Evolutionary conservation across 2,797 vertebrate genomes (phyloP).

Genomic region (Petrocephalus sullivani): DNA sequence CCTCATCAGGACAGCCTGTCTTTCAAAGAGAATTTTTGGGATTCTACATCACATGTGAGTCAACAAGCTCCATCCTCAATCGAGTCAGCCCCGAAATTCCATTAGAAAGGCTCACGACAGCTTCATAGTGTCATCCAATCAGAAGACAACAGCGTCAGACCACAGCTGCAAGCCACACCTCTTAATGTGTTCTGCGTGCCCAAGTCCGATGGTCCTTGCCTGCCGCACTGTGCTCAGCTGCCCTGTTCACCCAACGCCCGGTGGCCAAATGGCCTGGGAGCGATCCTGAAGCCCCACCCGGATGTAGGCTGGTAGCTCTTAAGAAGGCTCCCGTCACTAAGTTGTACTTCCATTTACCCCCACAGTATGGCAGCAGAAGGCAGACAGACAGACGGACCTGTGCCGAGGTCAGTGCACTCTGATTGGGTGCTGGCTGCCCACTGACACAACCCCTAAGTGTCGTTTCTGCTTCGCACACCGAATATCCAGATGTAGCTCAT

Average conservation of each 20-base stretch:
- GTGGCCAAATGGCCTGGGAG: not conserved
- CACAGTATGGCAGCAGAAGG: conserved; percentile 20
- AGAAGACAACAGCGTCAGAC: not conserved
- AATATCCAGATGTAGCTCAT: not conserved
- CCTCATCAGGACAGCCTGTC: not conserved
- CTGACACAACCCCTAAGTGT: not conserved
- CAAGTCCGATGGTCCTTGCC: not conserved
- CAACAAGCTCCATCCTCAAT: not conserved
- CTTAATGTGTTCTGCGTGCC: not conserved
- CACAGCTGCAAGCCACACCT: not conserved
- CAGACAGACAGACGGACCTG: not conserved
- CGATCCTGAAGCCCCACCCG: not conserved
- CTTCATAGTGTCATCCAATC: not conserved
- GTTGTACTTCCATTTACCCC: conserved; percentile 12
- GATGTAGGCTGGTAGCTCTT: not conserved
- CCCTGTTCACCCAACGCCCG: not conserved
- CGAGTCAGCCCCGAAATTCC: not conserved
- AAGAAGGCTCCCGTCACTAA: not conserved
- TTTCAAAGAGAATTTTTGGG: not conserved
- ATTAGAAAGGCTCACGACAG: not conserved
- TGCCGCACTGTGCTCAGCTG: not conserved
- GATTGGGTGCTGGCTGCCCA: not conserved
- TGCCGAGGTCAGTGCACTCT: not conserved
- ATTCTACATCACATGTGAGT: not conserved
- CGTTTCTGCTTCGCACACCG: not conserved